Base-by-base conservation (phyloP, 2,113 vertebrate genomes). In the Anas platyrhynchos region DNA sequence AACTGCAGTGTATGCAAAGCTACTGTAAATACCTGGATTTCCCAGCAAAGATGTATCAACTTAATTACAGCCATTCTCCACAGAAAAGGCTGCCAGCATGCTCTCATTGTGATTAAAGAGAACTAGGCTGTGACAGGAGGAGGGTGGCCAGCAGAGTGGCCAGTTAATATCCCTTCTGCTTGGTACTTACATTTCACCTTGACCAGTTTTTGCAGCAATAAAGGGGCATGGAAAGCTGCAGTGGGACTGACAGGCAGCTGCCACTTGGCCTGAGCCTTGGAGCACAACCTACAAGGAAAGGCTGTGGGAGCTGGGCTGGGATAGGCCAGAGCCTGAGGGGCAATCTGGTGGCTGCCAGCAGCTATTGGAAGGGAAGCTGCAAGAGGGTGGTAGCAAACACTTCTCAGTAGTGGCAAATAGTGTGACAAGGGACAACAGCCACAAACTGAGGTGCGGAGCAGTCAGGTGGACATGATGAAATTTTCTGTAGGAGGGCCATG, bases 191-290 rank as follows among this genome's bases (percentile, higher is more conserved):
- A 32, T 62, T 36, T 65, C 31, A 34, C 50, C 86, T 44, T 31
- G 25, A 91, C 8, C 44, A 20, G 32, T 0, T 0, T 2, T 56
- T 7, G n/a, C 79, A 85, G 8, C 48, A 55, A 12, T 3, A 12
- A 75, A 32, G 46, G 38, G 67, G 68, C 1, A 2, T 23, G 72
- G 50, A 66, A 55, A 90, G 79, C 52, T n/a, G 52, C 7, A 72
- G 74, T 14, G 34, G 68, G 17, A 3, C 43, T 1, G 6, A 31
- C 66, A 83, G 88, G 78, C 13, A 34, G 9, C 23, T 48, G 46
- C 36, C 67, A 52, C 7, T n/a, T 0, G 1, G 46, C 5, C 63
- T 27, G 27, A 55, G 50, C 63, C 59, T 58, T 46, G 59, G 29
- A 31, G 20, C 29, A 69, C 2, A 1, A 52, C 61, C n/a, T 26